A percentile compares a stretch with the other conserved stretches of the same genome.
phyloP scores from a whole-genome alignment of 2,888 invertebrate species.

The Caenorhabditis angaria region DNA sequence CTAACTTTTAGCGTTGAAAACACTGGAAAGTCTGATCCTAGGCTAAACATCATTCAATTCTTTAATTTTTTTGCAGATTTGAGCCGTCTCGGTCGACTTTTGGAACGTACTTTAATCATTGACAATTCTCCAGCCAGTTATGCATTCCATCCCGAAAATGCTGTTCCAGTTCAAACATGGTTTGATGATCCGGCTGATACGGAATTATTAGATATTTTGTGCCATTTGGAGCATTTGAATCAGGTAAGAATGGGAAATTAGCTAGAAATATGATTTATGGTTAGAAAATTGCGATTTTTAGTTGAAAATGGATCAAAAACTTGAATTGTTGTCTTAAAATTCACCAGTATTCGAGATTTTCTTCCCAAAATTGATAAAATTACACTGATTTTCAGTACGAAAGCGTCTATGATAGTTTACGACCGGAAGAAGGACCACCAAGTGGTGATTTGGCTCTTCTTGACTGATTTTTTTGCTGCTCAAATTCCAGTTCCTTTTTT shows the following conservation, averaged over 20 bases:
- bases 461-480: constrained; percentile 28
- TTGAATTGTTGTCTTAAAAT: no score
- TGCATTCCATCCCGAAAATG: constrained; percentile 99
- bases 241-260: no score
- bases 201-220: constrained; percentile 94
- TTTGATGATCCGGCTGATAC: constrained; percentile 98
- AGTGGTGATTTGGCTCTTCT: constrained; percentile 27
- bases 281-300: no score
- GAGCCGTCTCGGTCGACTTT: constrained; percentile 92
- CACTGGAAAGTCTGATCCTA: no score
- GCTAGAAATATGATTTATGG: no score
- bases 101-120: constrained; percentile 95
- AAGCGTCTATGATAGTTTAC: constrained; percentile 33
- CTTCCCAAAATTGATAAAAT: background rate
- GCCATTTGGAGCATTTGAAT: constrained; percentile 95
- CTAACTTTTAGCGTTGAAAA: no score
- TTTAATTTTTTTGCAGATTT: constrained; percentile 79
- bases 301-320: no score
- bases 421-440: constrained; percentile 35
- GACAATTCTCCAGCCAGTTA: constrained; percentile 99
- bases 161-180: constrained; percentile 99
- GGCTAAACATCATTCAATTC: background rate
- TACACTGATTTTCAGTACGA: constrained; percentile 20
- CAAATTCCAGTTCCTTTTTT: background rate
- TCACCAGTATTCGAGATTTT: background rate